These are phyloP conservation scores for Plutella xylostella DNA, from an alignment of 2,888 invertebrate species.

Conservation along the genomic window DNA sequence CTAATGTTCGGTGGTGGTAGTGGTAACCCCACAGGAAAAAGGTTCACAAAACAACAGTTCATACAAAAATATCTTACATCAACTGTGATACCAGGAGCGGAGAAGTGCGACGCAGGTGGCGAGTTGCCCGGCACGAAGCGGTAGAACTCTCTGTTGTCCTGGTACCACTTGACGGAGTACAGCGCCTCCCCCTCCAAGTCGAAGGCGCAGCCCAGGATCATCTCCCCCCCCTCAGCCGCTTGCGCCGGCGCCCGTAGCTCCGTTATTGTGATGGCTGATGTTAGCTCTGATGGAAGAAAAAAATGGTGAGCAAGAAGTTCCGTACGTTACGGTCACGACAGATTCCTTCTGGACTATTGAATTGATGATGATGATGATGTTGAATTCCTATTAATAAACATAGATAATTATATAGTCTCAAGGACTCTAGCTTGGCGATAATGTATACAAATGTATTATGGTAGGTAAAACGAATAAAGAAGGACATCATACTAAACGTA, in stretches of 20 bases:
- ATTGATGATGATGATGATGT: no score
- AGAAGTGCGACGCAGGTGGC: conserved; percentile 80
- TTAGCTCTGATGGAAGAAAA: conserved; percentile 29
- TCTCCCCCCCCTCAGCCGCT: conserved; percentile 79
- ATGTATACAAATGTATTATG: no score
- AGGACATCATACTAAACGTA: no score
- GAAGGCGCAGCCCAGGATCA: conserved; percentile 82
- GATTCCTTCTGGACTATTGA: no score
- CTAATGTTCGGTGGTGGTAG: no score
- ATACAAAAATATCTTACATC: conserved; percentile 85
- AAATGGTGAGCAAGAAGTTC: neutral
- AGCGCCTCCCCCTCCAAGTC: conserved; percentile 80
- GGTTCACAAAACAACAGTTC: no score
- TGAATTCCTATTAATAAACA: no score
- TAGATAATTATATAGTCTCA: no score
- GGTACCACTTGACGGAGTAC: conserved; percentile 94
- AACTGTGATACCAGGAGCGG: conserved; percentile 80
- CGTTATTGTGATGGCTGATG: conserved; percentile 73
- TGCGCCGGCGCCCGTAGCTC: conserved; percentile 85
- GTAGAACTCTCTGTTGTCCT: conserved; percentile 86
- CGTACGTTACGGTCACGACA: no score
- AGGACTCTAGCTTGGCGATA: no score
- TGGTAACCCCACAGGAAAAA: no score
- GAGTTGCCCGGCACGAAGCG: conserved; percentile 82
- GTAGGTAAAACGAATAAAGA: no score